These are phyloP conservation scores for Peromyscus melanophrys DNA, from an alignment of 2,797 vertebrate species.

Conservation along the genomic window DNA sequence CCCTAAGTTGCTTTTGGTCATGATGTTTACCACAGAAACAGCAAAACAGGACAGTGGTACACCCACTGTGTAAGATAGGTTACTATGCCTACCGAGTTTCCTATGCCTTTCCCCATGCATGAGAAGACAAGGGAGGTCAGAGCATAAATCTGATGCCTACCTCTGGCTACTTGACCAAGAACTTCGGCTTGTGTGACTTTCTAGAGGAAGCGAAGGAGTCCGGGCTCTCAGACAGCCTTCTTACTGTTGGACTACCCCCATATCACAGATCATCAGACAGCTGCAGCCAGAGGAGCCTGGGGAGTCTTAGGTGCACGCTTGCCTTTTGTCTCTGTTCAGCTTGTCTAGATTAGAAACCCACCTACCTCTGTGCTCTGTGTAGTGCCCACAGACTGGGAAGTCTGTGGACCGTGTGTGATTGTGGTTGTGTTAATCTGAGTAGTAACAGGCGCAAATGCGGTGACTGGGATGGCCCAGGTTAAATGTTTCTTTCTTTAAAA, in stretches of 20 bases:
- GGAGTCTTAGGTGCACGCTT: neutral
- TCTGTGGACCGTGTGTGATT: constrained; percentile 32
- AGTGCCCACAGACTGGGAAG: neutral
- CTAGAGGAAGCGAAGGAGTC: neutral
- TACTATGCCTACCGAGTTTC: neutral
- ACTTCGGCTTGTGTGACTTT: neutral
- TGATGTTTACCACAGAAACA: neutral
- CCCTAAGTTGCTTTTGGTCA: neutral
- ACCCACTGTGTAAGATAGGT: neutral
- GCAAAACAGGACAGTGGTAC: neutral
- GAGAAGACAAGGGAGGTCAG: neutral
- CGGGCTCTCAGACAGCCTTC: neutral
- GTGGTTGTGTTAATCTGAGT: constrained; percentile 48
- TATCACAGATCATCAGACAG: neutral
- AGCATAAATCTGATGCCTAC: neutral
- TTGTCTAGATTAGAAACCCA: constrained; percentile 66
- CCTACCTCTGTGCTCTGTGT: neutral
- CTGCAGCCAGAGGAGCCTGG: neutral
- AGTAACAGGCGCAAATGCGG: neutral
- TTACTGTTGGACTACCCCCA: neutral
- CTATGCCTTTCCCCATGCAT: neutral
- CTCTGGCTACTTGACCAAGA: constrained; percentile 36
- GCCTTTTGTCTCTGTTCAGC: constrained; percentile 42
- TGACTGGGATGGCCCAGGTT: neutral
- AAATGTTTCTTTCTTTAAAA: constrained; percentile 39